Base-by-base conservation (phyloP, 92 coral and sea anemone genomes). In the Palythoa heliodiscus region DNA sequence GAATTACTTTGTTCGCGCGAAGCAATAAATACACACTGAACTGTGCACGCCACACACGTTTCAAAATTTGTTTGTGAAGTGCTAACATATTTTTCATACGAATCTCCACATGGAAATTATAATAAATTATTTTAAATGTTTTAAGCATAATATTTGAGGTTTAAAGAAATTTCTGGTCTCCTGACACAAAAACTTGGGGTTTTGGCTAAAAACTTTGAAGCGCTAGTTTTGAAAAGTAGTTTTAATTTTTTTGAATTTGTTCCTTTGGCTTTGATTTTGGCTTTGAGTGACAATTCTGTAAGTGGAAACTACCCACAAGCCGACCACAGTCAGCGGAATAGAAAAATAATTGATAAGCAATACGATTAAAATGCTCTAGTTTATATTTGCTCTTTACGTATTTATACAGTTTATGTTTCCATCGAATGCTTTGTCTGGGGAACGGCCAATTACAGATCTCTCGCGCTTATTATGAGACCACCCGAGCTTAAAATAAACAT, bases 401-500 rank as follows among this genome's bases (percentile, higher is more conserved):
- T 80, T 80, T 48, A 48, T 80, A 74, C 17, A 43, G 84, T 80
- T 63, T 80, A 80, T 80, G 52, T 61, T 43, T 68, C 40, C 47
- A 40, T 16, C 57, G 47, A 66, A 80, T 80, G 84, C 84, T 80
- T n/a, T 80, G 84, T 37, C 84, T 80, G 43, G 73, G 61, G n/a
- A 64, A 16, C 47, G 74, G 22, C 84, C 73, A 80, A 80, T 80
- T 25, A 53, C 10, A 4, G 73, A 47, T 10, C 23, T 5, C 2
- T 37, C 13, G 40, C 7, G 16, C 74, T 66, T 22, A 63, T 80
- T 80, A 80, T 16, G 9, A 80, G 84, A 80, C 84, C 73, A 66
- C 84, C 84, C 84, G 43, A 80, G 84, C 63, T 15, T 66, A 80
- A 66, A 80, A 80, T 68, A 80, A 80, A 80, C 73, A 80, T 64